phyloP scores from a whole-genome alignment of 2,888 invertebrate genomes.

The Stomorhina lunata region DNA sequence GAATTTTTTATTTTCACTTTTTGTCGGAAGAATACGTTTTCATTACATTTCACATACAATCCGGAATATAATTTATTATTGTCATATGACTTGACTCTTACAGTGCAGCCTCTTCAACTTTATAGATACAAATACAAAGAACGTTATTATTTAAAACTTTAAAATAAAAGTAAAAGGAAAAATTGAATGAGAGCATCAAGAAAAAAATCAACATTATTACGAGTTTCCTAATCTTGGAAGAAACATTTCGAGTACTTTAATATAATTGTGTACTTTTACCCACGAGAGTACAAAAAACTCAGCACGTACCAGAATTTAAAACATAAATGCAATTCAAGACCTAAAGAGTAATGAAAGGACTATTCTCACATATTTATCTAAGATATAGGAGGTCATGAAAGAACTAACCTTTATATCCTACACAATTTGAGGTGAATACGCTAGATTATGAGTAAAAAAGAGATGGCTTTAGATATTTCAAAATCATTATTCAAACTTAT shows the following conservation, averaged over 20 bases:
- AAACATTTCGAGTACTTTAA: conserved; percentile 44
- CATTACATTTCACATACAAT: conserved; percentile 35
- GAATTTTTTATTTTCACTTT: conserved; percentile 9
- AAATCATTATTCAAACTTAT: too few relatives aligned
- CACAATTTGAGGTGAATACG: too few relatives aligned
- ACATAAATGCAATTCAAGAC: too few relatives aligned
- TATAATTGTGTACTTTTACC: conserved; percentile 4
- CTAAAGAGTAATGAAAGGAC: too few relatives aligned
- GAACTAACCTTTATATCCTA: too few relatives aligned
- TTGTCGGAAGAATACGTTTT: conserved; percentile 24
- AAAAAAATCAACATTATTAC: conserved; percentile 26
- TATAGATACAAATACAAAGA: neutral
- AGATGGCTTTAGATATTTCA: too few relatives aligned
- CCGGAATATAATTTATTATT: conserved; percentile 57
- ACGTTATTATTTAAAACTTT: conserved; percentile 22
- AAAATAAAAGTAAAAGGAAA: neutral
- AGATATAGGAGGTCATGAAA: too few relatives aligned
- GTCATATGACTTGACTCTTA: conserved; percentile 30
- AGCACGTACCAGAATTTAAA: neutral
- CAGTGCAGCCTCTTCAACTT: neutral
- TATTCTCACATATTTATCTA: too few relatives aligned
- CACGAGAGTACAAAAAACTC: neutral
- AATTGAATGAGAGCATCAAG: neutral
- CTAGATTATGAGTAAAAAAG: too few relatives aligned
- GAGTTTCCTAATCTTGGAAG: conserved; percentile 34